Evolutionary conservation across 2,888 invertebrate species (phyloP).

Genomic region (Parelbella ahira): DNA sequence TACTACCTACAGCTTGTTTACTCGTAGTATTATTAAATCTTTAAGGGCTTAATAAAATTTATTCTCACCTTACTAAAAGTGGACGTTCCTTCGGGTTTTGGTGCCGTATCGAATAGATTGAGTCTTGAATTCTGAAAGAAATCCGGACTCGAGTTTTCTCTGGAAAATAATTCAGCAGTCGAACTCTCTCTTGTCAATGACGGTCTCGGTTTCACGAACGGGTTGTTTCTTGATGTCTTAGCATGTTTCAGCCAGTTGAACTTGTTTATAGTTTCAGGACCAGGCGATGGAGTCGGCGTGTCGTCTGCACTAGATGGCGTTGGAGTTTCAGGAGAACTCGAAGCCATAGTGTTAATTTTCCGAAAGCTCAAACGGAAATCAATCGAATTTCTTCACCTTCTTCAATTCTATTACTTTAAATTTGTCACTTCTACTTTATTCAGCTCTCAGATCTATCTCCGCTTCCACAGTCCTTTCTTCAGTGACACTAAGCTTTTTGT

Average conservation of each 20-base stretch:
- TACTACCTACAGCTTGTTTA: too few species aligned
- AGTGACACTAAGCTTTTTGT: background rate
- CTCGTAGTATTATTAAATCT: too few species aligned
- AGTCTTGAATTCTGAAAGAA: conserved; percentile 69
- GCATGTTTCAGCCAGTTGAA: conserved; percentile 65
- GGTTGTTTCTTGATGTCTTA: conserved; percentile 54
- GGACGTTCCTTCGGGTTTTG: conserved; percentile 56
- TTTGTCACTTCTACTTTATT: too few species aligned
- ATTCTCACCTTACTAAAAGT: conserved; percentile 53
- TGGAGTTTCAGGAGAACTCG: conserved; percentile 38
- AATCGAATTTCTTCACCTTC: background rate
- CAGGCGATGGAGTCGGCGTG: conserved; percentile 52
- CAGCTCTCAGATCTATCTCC: too few species aligned
- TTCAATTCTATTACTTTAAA: background rate
- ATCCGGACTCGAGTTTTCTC: conserved; percentile 65
- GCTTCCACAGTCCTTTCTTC: too few species aligned
- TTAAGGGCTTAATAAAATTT: too few species aligned
- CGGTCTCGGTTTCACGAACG: conserved; percentile 63
- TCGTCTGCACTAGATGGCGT: conserved; percentile 46
- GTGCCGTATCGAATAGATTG: conserved; percentile 67
- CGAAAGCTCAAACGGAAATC: background rate
- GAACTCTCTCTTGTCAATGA: conserved; percentile 67
- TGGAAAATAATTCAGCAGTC: conserved; percentile 60
- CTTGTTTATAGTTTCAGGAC: conserved; percentile 47
- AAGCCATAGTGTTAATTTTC: conserved; percentile 30